These are phyloP conservation scores for Globodera rostochiensis DNA, from an alignment of 1,140 invertebrate genomes.

Conservation along the genomic window DNA sequence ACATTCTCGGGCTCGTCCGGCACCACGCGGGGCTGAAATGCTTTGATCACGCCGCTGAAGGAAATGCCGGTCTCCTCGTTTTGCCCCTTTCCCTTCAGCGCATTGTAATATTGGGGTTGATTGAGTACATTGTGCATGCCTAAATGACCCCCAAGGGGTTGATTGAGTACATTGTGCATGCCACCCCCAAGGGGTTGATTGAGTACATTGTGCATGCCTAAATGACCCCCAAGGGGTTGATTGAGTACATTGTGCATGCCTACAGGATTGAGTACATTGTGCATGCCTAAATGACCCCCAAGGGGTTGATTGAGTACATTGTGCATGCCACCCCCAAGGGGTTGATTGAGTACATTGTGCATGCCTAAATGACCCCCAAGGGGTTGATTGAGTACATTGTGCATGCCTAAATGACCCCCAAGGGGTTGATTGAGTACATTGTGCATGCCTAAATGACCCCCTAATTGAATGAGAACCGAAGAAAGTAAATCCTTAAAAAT, in stretches of 20 bases:
- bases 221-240: no score
- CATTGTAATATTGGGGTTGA: constrained; percentile 98
- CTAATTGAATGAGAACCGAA: neutral
- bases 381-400: constrained; percentile 99
- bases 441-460: no score
- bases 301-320: constrained; percentile 85
- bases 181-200: no score
- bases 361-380: constrained; percentile 78
- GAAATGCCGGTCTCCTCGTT: constrained; percentile 63
- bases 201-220: no score
- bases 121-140: constrained; percentile 99
- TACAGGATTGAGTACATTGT: constrained; percentile 96
- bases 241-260: no score
- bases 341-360: constrained; percentile 99
- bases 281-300: constrained; percentile 79
- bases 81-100: constrained; percentile 69
- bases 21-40: constrained; percentile 65
- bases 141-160: constrained; percentile 66
- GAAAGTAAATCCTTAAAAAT: neutral
- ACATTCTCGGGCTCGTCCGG: constrained; percentile 68
- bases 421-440: no score
- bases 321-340: constrained; percentile 68
- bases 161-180: no score
- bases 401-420: constrained; percentile 78
- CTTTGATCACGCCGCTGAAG: constrained; percentile 65